Evolutionary conservation across 2,888 invertebrate species (phyloP), one percentile per base, ranked within the genome.

Genomic region (Boloria selene): DNA sequence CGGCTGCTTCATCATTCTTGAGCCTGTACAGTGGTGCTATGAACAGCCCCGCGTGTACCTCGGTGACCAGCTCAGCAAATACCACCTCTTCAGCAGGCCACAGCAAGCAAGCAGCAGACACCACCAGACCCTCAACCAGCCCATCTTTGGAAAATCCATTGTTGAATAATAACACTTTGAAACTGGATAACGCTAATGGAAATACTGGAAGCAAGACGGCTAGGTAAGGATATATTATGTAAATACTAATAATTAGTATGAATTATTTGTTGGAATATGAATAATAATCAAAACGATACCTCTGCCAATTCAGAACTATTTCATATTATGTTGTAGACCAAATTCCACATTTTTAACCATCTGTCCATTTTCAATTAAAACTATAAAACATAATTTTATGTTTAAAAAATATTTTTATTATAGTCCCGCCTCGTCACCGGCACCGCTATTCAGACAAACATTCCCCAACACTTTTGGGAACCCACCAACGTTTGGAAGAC

Each of bases 381-480:
- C 3, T 22, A 3, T 22, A 22, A 22, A 17, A 10, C 22, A 22
- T 22, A 22, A 22, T 22, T 22, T 22, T 4, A 38, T 4, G 16
- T 50, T 7, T 55, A 42, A 13, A 50, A 13, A 18, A 16, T 18
- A 31, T 69, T 49, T 49, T 64, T 26, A 49, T 75, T 88, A 13
- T 88, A 94, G 94, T 80, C 94, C 94, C 62, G 93, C 94, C 26
- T 94, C 94, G 70, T 94, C 94, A 64, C 94, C 94, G 31, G 94
- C 94, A 51, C 95, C 95, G 61, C 90, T 95, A 86, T 95, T 95
- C 88, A 92, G 95, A 86, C 95, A 95, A 54, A 94, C 95, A 75
- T 95, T 95, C 84, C 94, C 95, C 54, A 95, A 94, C 78, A 95
- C 95, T 31, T 95, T 95, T 78, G 95, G 95, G 67, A 93, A 95